phyloP scores from a whole-genome alignment of 2,113 vertebrate species.

The Crotalus horridus region DNA sequence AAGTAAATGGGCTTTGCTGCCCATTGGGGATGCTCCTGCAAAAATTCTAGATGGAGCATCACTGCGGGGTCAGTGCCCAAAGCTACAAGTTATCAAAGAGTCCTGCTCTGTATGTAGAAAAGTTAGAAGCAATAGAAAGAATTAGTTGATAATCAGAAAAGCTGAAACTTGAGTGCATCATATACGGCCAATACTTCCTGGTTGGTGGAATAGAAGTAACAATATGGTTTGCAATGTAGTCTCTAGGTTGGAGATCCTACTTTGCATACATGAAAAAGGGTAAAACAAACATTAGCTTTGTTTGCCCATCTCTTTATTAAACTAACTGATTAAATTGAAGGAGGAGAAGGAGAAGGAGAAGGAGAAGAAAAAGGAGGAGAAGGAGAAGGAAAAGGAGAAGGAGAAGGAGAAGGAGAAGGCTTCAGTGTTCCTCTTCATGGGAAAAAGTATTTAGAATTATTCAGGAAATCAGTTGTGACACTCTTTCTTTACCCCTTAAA shows the following conservation, averaged over 20 bases:
- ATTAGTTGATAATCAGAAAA: background rate
- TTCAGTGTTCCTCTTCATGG: background rate
- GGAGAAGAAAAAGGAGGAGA: too few species aligned
- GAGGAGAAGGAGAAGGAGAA: background rate
- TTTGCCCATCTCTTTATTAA: background rate
- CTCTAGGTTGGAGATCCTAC: background rate
- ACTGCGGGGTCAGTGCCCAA: accelerated
- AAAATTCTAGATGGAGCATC: background rate
- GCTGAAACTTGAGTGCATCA: background rate
- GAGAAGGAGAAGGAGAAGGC: background rate
- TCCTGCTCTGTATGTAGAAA: background rate
- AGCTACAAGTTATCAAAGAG: background rate
- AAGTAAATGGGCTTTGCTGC: background rate
- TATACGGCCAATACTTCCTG: background rate
- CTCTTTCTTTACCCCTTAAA: background rate
- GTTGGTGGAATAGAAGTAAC: background rate
- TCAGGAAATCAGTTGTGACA: background rate
- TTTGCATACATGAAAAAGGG: background rate
- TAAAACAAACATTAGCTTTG: background rate
- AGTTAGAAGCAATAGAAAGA: background rate
- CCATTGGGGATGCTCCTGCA: background rate
- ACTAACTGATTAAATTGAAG: background rate
- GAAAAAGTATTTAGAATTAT: too few species aligned
- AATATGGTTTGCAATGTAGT: background rate
- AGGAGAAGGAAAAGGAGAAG: too few species aligned